Evolutionary conservation across 2,797 vertebrate genomes (phyloP).

Genomic region (Tenualosa ilisha): DNA sequence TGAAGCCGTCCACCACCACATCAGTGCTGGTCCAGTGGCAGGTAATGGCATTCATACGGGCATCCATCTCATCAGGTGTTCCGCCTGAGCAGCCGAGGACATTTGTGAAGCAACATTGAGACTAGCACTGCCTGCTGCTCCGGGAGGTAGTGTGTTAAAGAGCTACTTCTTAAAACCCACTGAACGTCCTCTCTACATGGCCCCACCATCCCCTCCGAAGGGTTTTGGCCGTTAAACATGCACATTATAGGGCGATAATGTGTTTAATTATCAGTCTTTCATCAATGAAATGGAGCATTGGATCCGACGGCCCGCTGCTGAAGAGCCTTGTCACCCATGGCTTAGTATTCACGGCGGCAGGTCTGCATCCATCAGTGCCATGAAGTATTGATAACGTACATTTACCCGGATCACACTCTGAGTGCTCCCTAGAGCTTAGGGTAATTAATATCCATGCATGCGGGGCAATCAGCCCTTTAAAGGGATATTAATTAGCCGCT

Average conservation of each 20-base stretch:
- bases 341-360: constrained; percentile 51
- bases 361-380: constrained; percentile 50
- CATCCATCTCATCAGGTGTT: background rate
- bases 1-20: constrained; percentile 90
- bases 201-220: constrained; percentile 13
- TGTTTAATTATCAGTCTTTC: constrained; percentile 55
- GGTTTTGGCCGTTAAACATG: constrained; percentile 49
- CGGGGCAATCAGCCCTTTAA: constrained; percentile 46
- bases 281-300: constrained; percentile 38
- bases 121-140: background rate
- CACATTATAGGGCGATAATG: constrained; percentile 48
- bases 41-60: constrained; percentile 67
- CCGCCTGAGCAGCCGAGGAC: background rate
- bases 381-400: constrained; percentile 53
- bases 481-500: constrained; percentile 58
- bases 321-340: constrained; percentile 40
- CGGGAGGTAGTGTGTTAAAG: background rate
- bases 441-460: constrained; percentile 56
- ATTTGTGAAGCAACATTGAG: background rate
- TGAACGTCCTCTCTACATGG: background rate
- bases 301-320: background rate
- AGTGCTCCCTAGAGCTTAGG: constrained; percentile 42
- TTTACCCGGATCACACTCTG: constrained; percentile 41
- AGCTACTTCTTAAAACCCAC: background rate
- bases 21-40: constrained; percentile 95